Base-by-base conservation (phyloP, 1,140 invertebrate species). In the Drosophila rhopaloa region DNA sequence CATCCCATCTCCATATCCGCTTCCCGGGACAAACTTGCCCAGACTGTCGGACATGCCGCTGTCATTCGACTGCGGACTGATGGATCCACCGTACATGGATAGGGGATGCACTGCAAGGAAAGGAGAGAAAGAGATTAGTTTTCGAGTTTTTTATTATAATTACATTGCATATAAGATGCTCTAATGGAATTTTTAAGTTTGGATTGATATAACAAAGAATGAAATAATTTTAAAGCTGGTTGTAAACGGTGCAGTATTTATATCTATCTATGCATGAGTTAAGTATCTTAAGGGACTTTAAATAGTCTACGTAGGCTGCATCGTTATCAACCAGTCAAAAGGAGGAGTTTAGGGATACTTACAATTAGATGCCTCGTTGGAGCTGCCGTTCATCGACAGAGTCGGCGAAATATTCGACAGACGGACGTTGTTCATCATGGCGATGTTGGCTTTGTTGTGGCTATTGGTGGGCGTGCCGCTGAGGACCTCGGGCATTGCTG, bases 351-450 rank as follows among this genome's bases (percentile, higher is more conserved):
- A 8, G 6, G 6, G 29, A 6, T 8, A 83, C 89, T 89, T 66
- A 91, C 85, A 72, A 77, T 91, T 92, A 47, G 82, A 79, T 53
- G 91, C 66, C 46, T 91, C 91, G 51, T 92, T 92, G 55, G 91
- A 92, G 54, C 88, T 92, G 68, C 91, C 91, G 53, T 92, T 92
- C 76, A 92, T 90, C 5, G 91, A 92, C 27, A 92, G 66, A 14
- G 88, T 81, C 9, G 91, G 91, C 27, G 90, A 91, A 14, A 91
- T 91, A 14, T 89, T 85, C 2, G 79, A 76, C 57, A 91, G 46
- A 5, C 91, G 76, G 13, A 91, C 73, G 63, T 59, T 91, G 76
- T 63, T 91, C 81, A 90, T 91, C 70, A 85, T 85, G 65, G 75
- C 65, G 29, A 50, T 56, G 40, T 77, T 70, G 48, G 66, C 81